Conservation (phyloP, 1,140 invertebrate genomes). For the Thaumetopoea pityocampa region DNA sequence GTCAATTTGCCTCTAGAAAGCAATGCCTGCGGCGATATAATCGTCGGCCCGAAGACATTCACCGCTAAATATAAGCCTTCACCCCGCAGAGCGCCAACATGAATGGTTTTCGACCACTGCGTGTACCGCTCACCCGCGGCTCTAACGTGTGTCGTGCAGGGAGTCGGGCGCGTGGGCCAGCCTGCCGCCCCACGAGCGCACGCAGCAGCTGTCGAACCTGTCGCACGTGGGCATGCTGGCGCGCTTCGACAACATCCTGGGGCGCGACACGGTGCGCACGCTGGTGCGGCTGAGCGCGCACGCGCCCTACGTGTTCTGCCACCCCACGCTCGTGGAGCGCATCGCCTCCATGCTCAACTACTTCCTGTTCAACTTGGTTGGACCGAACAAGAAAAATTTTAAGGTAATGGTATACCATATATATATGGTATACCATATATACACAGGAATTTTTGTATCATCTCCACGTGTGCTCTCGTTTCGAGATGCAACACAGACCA, state of each 20-base stretch:
- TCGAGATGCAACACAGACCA: too few species aligned
- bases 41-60: too few species aligned
- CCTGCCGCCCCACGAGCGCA: conserved; percentile 82
- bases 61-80: too few species aligned
- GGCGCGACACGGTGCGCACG: conserved; percentile 90
- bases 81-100: too few species aligned
- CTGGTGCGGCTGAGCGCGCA: conserved; percentile 89
- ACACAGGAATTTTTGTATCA: too few species aligned
- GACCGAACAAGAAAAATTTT: conserved; percentile 90
- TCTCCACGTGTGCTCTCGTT: too few species aligned
- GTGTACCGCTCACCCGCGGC: too few species aligned
- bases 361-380: conserved; percentile 92
- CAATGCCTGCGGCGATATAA: too few species aligned
- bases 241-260: conserved; percentile 94
- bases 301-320: conserved; percentile 92
- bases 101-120: too few species aligned
- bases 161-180: conserved; percentile 87
- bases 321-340: conserved; percentile 93
- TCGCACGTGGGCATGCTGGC: conserved; percentile 90
- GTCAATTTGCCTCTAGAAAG: too few species aligned
- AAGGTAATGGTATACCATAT: conserved; percentile 77
- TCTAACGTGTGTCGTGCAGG: too few species aligned
- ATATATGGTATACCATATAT: not conserved
- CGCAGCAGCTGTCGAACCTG: conserved; percentile 85
- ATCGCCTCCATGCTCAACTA: conserved; percentile 97